phyloP scores from a whole-genome alignment of 2,797 vertebrate species.

The Cichlasoma orientale region DNA sequence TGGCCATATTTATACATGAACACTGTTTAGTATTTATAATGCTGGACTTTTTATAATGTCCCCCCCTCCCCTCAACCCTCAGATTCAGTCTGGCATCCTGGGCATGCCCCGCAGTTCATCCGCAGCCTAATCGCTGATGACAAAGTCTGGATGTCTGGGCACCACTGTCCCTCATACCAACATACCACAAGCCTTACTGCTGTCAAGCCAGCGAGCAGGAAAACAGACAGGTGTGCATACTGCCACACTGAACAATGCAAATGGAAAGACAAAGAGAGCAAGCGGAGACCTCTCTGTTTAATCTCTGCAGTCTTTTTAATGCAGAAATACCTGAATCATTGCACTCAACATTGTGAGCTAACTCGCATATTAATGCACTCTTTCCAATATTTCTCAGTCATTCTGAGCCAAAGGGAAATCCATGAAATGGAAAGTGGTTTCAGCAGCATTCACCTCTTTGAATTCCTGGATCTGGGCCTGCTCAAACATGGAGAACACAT shows the following conservation, averaged over 20 bases:
- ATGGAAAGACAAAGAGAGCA: slow-evolving; percentile 23
- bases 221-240: slow-evolving; percentile 71
- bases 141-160: slow-evolving; percentile 66
- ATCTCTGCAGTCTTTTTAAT: not conserved
- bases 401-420: not conserved
- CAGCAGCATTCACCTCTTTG: slow-evolving; percentile 87
- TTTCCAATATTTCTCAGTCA: not conserved
- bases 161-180: slow-evolving; percentile 60
- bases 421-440: not conserved
- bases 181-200: slow-evolving; percentile 57
- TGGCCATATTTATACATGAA: slow-evolving; percentile 34
- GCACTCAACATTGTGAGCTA: not conserved
- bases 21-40: slow-evolving; percentile 64
- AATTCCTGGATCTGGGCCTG: slow-evolving; percentile 99
- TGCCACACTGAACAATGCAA: slow-evolving; percentile 54
- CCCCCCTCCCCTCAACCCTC: not conserved
- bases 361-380: not conserved
- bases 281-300: not conserved
- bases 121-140: slow-evolving; percentile 75
- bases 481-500: slow-evolving; percentile 98
- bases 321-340: not conserved
- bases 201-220: slow-evolving; percentile 30
- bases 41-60: too few relatives aligned
- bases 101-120: slow-evolving; percentile 65
- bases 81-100: slow-evolving; percentile 58